Evolutionary conservation across 1,140 invertebrate genomes (phyloP).

Genomic region (Solen grandis): DNA sequence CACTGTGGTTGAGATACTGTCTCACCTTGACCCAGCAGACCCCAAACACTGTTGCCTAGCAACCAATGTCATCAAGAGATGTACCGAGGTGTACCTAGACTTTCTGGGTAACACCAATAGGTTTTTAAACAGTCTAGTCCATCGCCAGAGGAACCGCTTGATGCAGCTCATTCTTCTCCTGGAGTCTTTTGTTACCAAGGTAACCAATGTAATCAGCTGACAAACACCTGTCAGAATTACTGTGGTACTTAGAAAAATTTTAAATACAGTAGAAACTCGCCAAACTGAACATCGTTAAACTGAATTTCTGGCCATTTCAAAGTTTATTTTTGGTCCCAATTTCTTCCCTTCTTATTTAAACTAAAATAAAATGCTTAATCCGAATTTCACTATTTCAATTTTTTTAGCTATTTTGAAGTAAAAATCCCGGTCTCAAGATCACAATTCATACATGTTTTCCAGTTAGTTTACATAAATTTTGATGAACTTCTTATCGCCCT

Average conservation of each 20-base stretch:
- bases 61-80: constrained; percentile 34
- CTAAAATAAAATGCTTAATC: not conserved
- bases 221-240: too few relatives aligned
- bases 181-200: constrained; percentile 64
- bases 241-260: not conserved
- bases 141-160: constrained; percentile 70
- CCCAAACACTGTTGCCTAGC: constrained; percentile 57
- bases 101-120: constrained; percentile 57
- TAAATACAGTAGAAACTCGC: too few relatives aligned
- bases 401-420: too few relatives aligned
- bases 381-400: too few relatives aligned
- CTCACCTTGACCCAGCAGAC: constrained; percentile 46
- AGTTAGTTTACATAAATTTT: not conserved
- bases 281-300: too few relatives aligned
- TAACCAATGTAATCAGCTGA: too few relatives aligned
- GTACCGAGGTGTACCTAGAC: constrained; percentile 48
- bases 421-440: too few relatives aligned
- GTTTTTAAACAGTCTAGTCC: constrained; percentile 68
- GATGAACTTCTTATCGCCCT: not conserved
- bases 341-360: not conserved
- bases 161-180: constrained; percentile 65
- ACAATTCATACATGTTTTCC: too few relatives aligned
- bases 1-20: constrained; percentile 61
- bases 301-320: too few relatives aligned
- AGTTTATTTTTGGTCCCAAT: too few relatives aligned